These are phyloP conservation scores for Thunnus albacares DNA, from an alignment of 2,797 vertebrate genomes.

Conservation along the genomic window DNA sequence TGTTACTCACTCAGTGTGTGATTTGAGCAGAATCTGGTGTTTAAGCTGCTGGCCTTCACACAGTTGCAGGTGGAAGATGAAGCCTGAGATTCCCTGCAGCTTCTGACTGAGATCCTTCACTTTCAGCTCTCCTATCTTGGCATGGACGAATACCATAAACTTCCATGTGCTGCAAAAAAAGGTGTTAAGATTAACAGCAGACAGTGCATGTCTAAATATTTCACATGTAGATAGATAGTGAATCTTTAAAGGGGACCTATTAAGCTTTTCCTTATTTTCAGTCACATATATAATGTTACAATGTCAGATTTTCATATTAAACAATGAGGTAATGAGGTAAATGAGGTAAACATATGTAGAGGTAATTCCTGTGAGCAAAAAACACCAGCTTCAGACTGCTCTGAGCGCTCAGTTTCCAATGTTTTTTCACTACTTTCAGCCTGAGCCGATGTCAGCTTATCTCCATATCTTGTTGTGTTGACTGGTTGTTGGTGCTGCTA, in stretches of 20 bases:
- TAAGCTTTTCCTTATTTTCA: too few relatives aligned
- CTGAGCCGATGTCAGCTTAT: too few relatives aligned
- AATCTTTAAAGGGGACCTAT: background rate
- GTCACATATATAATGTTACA: too few relatives aligned
- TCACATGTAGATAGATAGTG: background rate
- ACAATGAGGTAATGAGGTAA: too few relatives aligned
- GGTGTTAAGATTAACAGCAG: background rate
- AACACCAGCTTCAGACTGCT: too few relatives aligned
- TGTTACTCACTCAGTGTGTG: constrained; percentile 90
- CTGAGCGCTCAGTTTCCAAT: too few relatives aligned
- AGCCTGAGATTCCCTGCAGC: constrained; percentile 91
- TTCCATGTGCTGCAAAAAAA: constrained; percentile 87
- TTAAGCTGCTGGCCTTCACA: constrained; percentile 90
- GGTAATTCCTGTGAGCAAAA: too few relatives aligned
- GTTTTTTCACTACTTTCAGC: too few relatives aligned
- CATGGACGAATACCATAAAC: constrained; percentile 92
- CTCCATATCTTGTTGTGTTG: too few relatives aligned
- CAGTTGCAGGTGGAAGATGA: constrained; percentile 93
- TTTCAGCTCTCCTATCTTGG: constrained; percentile 90
- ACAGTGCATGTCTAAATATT: background rate
- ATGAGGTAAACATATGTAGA: too few relatives aligned
- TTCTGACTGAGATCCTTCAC: constrained; percentile 93
- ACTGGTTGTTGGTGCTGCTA: too few relatives aligned
- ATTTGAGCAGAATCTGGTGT: constrained; percentile 93
- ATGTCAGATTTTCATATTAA: too few relatives aligned